Percentiles rank a stretch among this genome's conserved stretches.
These are phyloP conservation scores for Todus mexicanus DNA, from an alignment of 2,797 vertebrate genomes.

Conservation along the genomic window DNA sequence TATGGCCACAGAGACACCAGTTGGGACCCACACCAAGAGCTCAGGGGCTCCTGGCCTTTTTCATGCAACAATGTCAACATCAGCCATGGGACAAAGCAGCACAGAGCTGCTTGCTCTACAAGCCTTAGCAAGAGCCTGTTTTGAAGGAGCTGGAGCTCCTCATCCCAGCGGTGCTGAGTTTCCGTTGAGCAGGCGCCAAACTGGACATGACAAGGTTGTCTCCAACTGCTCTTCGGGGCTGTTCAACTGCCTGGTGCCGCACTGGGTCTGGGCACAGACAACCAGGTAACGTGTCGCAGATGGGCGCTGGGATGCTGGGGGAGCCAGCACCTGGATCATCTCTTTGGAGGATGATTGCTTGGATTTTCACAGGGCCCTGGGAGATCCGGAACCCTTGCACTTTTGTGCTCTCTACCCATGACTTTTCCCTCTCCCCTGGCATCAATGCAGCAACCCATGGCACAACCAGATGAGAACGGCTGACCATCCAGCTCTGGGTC, in stretches of 20 bases:
- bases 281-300: background rate
- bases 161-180: background rate
- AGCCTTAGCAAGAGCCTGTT: background rate
- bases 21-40: background rate
- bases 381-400: background rate
- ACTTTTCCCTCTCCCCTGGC: background rate
- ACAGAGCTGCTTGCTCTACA: background rate
- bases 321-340: background rate
- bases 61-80: rapidly evolving
- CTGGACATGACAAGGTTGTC: rapidly evolving
- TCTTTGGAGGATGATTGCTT: background rate
- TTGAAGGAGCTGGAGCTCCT: background rate
- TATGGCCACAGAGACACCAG: background rate
- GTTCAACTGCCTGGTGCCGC: background rate
- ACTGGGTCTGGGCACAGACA: background rate
- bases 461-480: background rate
- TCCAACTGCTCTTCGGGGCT: background rate
- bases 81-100: background rate
- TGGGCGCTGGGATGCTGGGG: background rate
- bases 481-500: background rate
- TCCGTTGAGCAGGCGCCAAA: no score
- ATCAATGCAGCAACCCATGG: rapidly evolving
- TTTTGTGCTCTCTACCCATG: background rate
- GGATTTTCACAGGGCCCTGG: background rate
- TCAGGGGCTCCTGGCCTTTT: background rate